Conservation (phyloP, 2,888 invertebrate species). For the Schizaphis graminum region DNA sequence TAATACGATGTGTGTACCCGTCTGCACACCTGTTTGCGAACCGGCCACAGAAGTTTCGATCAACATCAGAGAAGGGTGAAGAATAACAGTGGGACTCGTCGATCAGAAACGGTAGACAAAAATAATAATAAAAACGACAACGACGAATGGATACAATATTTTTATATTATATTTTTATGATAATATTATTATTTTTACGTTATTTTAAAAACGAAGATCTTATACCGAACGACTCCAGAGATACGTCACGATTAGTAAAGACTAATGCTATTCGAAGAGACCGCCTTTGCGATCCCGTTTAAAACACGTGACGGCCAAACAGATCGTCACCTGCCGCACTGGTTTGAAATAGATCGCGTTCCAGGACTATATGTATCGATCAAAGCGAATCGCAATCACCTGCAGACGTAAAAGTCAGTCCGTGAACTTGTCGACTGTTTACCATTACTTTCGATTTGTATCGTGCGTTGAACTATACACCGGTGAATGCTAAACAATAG, state of each 20-base stretch:
- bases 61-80: background rate
- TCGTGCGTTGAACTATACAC: background rate
- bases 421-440: background rate
- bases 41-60: conserved; percentile 49
- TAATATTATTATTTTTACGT: background rate
- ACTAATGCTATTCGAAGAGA: no score
- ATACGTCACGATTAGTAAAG: background rate
- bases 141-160: background rate
- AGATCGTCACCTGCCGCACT: background rate
- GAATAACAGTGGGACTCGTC: background rate
- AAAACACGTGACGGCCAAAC: background rate
- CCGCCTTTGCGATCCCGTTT: background rate
- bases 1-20: background rate
- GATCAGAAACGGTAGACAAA: conserved; percentile 10
- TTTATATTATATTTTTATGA: background rate
- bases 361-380: background rate
- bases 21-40: conserved; percentile 47
- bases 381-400: background rate
- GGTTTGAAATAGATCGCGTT: background rate
- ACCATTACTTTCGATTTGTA: background rate
- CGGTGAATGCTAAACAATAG: background rate
- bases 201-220: background rate
- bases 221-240: background rate
- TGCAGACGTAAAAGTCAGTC: background rate
- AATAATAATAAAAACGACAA: background rate